phyloP scores from a whole-genome alignment of 2,797 vertebrate genomes.

The Propithecus deckenii region DNA sequence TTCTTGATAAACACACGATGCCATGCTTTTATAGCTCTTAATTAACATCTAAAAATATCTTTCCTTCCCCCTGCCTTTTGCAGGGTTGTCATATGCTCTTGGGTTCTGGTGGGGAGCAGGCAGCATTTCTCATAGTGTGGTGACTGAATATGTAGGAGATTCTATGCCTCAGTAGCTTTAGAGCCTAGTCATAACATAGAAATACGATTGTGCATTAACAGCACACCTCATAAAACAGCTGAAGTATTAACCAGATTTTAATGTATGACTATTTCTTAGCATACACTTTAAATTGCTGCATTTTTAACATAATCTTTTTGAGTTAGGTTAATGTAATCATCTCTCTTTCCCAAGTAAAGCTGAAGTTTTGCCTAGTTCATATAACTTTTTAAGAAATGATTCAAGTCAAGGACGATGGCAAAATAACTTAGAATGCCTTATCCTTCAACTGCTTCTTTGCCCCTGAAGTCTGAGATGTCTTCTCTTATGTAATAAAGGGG shows the following conservation, averaged over 20 bases:
- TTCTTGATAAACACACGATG: background rate
- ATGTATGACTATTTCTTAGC: background rate
- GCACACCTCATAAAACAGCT: background rate
- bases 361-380: background rate
- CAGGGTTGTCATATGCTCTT: background rate
- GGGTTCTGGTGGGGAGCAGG: background rate
- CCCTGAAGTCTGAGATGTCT: background rate
- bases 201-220: background rate
- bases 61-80: background rate
- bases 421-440: background rate
- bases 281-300: background rate
- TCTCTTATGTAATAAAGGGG: background rate
- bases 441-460: background rate
- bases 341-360: background rate
- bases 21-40: background rate
- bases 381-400: background rate
- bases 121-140: fast-evolving
- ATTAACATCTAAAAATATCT: conserved; percentile 5
- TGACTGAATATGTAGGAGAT: background rate
- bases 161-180: fast-evolving
- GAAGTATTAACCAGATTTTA: background rate
- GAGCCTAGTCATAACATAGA: too few species aligned
- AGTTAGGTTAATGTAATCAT: background rate
- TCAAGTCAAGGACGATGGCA: background rate
- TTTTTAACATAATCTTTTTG: background rate